Base-by-base conservation (phyloP, 2,888 invertebrate species). In the Drosophila neotestacea region DNA sequence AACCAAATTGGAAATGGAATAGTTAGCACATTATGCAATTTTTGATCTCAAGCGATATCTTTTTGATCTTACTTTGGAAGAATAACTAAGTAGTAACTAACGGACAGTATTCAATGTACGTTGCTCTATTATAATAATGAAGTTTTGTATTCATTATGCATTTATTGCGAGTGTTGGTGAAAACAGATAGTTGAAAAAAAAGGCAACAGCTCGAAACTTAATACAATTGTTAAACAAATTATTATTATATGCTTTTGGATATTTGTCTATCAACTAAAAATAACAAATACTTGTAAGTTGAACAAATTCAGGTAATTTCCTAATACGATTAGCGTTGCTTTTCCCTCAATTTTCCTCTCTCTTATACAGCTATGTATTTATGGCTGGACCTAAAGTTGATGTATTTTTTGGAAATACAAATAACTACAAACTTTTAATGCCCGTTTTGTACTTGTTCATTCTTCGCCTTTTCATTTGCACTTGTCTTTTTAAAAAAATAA, bases 391-490 rank as follows among this genome's bases (percentile, higher is more conserved):
- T 36, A 59, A 50, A 46, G 51, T 27, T 32, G 34, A 62, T 71
- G 55, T 63, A 76, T 75, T 75, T 75, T 42, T 11, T 28, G 4
- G 36, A 60, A 63, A 75, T 75, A 67, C 56, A 71, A 63, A 55
- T 64, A 55, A 38, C 47, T 27, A 64, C 58, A 30, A 47, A 66
- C 41, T 27, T 22, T 47, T n/a, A 41, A 32, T 32, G 11, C 39
- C 48, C 39, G 41, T 47, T 41, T 56, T 48, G 16, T 63, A 62
- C 41, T 63, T 34, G 46, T 52, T 63, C 48, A 6, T 32, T 48
- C 48, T 32, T 41, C 30, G 52, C 41, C 50, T 54, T 59, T 56
- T 60, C 60, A 32, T 48, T 70, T 28, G n/a, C 27, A 7, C 32
- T 36, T 16, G 13, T 27, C 7, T 41, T 59, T 52, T 60, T 54